Evolutionary conservation across 2,888 invertebrate genomes (phyloP), one percentile per base, ranked within the genome.

Genomic region (Cataglyphis livida): DNA sequence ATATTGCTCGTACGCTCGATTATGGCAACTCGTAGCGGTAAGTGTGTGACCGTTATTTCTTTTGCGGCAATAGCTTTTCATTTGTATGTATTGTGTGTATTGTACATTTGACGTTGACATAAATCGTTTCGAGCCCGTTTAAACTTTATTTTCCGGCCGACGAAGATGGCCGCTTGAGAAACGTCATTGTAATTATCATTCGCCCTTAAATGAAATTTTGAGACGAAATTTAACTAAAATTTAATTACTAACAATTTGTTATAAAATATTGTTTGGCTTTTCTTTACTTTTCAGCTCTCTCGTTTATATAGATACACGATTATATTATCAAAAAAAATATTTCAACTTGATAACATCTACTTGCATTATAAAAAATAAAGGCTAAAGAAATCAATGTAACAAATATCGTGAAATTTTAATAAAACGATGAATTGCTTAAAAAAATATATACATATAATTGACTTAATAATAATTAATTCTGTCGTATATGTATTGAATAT

Each of bases 1-100:
- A 21, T 41, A 83, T 71, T 84, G 83, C 74, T 64, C 54, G 7
- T 68, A 7, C 21, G 7, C 51, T 44, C 15, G 83, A 87, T 73
- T 59, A 79, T 79, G 73, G 78, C 78, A 73, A 12, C 73, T 71
- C 21, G 32, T 79, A 15, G 18, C 44, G 59, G 78, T 73, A 35
- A 79, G 74, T 76, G 51, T 70, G 51, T 3, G 28, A 21, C 25
- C 28, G 21, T 74, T 21, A 9, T 1, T 18, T 28, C 25, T 28
- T 44, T 21, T 3, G 12, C n/a, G 32, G 15, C 10, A 21, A 51
- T 10, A 65, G 6, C 9, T 38, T 51, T 51, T 2, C n/a, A 18
- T 4, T 15, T n/a, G 1, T 51, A 44, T 28, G 3, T 65, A 64
- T n/a, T 6, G 18, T 18, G 3, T 65, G 38, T n/a, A 0, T 6